Evolutionary conservation across 2,797 vertebrate genomes (phyloP).

Genomic region (Crax fasciolata): DNA sequence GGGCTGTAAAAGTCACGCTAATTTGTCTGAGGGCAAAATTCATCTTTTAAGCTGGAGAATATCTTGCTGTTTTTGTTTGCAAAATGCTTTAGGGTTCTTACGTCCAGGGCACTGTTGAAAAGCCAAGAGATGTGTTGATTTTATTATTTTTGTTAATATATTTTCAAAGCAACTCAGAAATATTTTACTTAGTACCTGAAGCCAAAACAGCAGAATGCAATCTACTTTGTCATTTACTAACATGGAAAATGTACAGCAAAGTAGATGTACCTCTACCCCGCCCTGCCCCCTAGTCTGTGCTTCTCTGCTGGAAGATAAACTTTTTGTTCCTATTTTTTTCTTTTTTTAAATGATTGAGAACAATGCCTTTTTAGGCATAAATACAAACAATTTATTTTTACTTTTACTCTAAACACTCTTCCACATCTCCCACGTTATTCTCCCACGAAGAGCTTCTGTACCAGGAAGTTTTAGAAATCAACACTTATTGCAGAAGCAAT

Average conservation of each 20-base stretch:
- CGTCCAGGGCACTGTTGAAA: slow-evolving; percentile 17
- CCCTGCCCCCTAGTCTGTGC: not conserved
- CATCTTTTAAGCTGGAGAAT: slow-evolving; percentile 41
- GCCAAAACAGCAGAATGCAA: not conserved
- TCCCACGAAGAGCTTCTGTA: not conserved
- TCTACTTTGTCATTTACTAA: not conserved
- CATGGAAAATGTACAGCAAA: not conserved
- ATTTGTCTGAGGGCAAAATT: slow-evolving; percentile 50
- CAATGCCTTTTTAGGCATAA: slow-evolving; percentile 17
- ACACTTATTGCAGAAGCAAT: not conserved
- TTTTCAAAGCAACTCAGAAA: slow-evolving; percentile 28
- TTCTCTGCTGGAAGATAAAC: not conserved
- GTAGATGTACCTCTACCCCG: not conserved
- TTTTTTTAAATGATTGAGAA: not conserved
- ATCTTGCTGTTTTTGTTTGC: slow-evolving; percentile 30
- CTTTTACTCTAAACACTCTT: slow-evolving; percentile 20
- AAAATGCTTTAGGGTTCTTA: slow-evolving; percentile 33
- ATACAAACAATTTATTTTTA: slow-evolving; percentile 13
- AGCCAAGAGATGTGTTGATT: not conserved
- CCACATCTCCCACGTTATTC: not conserved
- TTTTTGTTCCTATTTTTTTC: not conserved
- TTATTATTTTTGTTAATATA: slow-evolving; percentile 52
- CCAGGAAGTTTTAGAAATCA: not conserved
- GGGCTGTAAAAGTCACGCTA: slow-evolving; percentile 44
- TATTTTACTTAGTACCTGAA: slow-evolving; percentile 24